Percentiles rank a stretch among this genome's conserved stretches.
phyloP scores from a whole-genome alignment of 2,113 vertebrate species.

The Mesocricetus auratus region DNA sequence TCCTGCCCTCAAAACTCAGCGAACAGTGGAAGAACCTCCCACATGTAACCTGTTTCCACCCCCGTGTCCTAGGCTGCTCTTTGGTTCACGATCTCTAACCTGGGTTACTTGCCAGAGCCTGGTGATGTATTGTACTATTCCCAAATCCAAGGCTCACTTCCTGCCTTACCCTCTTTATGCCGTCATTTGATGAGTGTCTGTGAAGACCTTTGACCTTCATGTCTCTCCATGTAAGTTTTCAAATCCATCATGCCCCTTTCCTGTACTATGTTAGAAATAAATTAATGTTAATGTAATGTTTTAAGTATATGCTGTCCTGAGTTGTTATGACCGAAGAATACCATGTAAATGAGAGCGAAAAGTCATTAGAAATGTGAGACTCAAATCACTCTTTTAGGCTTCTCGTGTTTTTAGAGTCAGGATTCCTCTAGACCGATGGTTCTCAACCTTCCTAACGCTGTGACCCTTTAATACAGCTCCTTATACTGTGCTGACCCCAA shows the following conservation, averaged over 20 bases:
- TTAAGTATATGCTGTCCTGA: neutral
- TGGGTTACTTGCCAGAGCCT: neutral
- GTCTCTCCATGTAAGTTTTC: neutral
- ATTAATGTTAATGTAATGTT: neutral
- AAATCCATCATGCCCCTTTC: neutral
- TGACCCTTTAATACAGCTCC: neutral
- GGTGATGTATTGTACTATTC: neutral
- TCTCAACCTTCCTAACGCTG: neutral
- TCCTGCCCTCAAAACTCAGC: neutral
- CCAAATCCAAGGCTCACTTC: neutral
- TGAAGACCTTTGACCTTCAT: neutral
- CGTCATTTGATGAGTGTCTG: neutral
- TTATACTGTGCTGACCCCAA: neutral
- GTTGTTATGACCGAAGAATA: neutral
- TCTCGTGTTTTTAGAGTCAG: neutral
- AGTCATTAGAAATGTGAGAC: neutral
- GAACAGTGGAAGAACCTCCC: neutral
- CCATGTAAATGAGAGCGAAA: neutral
- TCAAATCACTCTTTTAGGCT: neutral
- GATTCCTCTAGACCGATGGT: neutral
- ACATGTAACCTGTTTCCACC: neutral
- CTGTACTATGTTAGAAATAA: neutral
- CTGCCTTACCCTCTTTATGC: neutral
- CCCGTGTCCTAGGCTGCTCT: neutral
- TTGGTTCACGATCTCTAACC: neutral